phyloP scores from a whole-genome alignment of 2,113 vertebrate species.

The Forbesichthys papilliferus region DNA sequence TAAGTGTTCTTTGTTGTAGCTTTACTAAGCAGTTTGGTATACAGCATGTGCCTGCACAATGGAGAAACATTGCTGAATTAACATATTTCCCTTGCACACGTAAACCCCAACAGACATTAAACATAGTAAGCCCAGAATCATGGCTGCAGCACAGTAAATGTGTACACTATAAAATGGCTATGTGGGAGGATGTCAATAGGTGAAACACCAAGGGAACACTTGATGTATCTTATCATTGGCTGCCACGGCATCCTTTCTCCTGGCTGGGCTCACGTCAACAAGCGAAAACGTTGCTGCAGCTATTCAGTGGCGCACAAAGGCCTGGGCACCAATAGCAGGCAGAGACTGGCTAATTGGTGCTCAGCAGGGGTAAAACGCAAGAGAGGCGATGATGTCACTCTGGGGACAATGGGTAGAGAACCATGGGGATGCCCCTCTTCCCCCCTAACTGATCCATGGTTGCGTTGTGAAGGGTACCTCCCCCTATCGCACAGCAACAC shows the following conservation, averaged over 20 bases:
- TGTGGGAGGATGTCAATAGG: neutral
- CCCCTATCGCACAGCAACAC: slow-evolving; percentile 29
- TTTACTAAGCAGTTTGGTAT: slow-evolving; percentile 5
- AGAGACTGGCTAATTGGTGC: slow-evolving; percentile 59
- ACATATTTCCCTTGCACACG: neutral
- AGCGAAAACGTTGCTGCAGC: slow-evolving; percentile 29
- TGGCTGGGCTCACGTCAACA: slow-evolving; percentile 21
- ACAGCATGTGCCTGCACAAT: neutral
- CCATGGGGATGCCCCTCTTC: slow-evolving; percentile 3
- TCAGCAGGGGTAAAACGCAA: slow-evolving; percentile 48
- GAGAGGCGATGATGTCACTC: slow-evolving; percentile 56
- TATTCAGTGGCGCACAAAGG: slow-evolving; percentile 33
- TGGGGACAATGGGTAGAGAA: neutral
- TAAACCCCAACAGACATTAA: neutral
- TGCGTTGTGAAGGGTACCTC: neutral
- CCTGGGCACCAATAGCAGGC: slow-evolving; percentile 30
- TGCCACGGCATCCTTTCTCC: slow-evolving; percentile 52
- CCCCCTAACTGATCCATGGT: slow-evolving; percentile 6
- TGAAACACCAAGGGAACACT: slow-evolving; percentile 1
- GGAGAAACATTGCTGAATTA: too few species aligned
- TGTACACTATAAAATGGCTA: neutral
- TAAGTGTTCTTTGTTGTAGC: neutral
- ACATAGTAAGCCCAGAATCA: neutral
- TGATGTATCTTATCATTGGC: slow-evolving; percentile 30
- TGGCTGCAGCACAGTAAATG: neutral